Conservation (phyloP, 2,113 vertebrate species). For the Anolis carolinensis region DNA sequence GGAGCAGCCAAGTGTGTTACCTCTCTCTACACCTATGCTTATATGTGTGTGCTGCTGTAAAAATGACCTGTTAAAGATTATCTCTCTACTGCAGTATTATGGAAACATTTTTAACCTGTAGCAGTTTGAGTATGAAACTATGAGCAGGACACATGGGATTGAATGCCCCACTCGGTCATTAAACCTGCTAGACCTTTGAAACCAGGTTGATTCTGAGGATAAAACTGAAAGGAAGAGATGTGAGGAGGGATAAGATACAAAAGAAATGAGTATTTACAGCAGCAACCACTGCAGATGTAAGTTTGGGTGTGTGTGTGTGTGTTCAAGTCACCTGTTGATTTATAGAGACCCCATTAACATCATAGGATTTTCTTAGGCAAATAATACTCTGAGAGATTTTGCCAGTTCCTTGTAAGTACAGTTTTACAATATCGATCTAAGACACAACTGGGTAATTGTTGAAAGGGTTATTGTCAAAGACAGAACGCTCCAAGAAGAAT, state of each 20-base stretch:
- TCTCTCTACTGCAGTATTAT: neutral
- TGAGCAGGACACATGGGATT: neutral
- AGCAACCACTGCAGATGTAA: neutral
- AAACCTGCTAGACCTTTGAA: neutral
- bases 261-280: neutral
- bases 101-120: neutral
- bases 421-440: no score
- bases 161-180: neutral
- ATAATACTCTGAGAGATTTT: no score
- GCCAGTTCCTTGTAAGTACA: no score
- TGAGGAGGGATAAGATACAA: neutral
- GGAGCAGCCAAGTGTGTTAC: neutral
- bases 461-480: no score
- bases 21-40: conserved; percentile 1
- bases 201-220: neutral
- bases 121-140: neutral
- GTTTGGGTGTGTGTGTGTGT: no score
- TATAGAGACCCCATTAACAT: no score
- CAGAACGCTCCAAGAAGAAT: no score
- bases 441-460: no score
- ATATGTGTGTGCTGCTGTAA: neutral
- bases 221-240: neutral
- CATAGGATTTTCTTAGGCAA: no score
- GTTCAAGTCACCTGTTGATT: no score
- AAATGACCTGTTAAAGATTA: neutral